Evolutionary conservation across 1,140 invertebrate genomes (phyloP).

Genomic region (Pinna nobilis): DNA sequence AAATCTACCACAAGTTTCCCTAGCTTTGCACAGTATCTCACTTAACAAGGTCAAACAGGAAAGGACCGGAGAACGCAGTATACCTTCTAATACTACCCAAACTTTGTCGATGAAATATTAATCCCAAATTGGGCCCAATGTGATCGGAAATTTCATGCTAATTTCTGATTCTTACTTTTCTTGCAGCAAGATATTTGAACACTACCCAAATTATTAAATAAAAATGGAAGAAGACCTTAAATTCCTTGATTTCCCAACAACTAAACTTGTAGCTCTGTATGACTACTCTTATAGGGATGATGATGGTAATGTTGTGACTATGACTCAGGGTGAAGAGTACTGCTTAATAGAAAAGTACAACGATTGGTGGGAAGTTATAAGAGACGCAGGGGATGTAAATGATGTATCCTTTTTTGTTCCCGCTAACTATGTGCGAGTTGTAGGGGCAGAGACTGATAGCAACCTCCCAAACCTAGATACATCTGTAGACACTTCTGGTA

Average conservation of each 20-base stretch:
- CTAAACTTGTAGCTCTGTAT: slow-evolving; percentile 36
- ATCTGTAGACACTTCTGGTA: neutral
- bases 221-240: too few relatives aligned
- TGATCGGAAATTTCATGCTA: too few relatives aligned
- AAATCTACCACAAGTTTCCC: too few relatives aligned
- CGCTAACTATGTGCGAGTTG: slow-evolving; percentile 36
- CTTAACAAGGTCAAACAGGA: too few relatives aligned
- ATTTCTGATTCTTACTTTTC: too few relatives aligned
- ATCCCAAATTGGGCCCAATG: too few relatives aligned
- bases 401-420: slow-evolving; percentile 44
- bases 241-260: slow-evolving; percentile 23
- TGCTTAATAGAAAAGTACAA: slow-evolving; percentile 33
- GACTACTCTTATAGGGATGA: slow-evolving; percentile 45
- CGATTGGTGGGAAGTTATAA: slow-evolving; percentile 45
- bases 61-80: too few relatives aligned
- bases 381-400: slow-evolving; percentile 28
- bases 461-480: neutral
- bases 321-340: slow-evolving; percentile 38
- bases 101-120: too few relatives aligned
- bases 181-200: too few relatives aligned
- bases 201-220: too few relatives aligned
- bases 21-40: too few relatives aligned
- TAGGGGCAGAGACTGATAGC: neutral
- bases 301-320: slow-evolving; percentile 29
- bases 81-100: too few relatives aligned